Evolutionary conservation across 37 sponge, comb jelly and placozoan species (phyloP), one percentile per base, ranked within the genome.

Genomic region (Eunapius fragilis): DNA sequence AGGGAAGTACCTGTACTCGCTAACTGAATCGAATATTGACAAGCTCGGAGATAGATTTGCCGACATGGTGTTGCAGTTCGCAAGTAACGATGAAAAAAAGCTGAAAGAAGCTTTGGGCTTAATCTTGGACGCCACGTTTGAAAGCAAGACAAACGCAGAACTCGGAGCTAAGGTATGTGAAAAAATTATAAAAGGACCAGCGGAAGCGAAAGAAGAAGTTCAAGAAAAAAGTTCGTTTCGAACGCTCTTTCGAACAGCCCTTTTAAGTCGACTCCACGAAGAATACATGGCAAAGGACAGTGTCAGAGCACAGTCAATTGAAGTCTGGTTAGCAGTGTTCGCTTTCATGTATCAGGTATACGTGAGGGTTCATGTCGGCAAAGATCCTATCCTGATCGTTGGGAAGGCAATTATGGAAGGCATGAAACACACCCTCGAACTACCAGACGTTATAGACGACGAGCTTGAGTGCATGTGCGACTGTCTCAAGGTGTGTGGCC

Each of bases 391-490:
- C 0, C 12, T 6, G 31, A 86, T 82, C 7, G 1, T 88, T 19
- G 89, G 85, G 0, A 76, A 33, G 69, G 94, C 91, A 19, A 81
- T 88, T 58, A n/a, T 85, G 41, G 47, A 79, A 7, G 82, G 50
- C 22, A 82, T 78, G 25, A 25, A 58, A 67, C 83, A 37, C 74
- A 67, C 76, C n/a, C 70, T 94, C 0, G 49, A 82, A n/a, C 72
- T 73, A 7, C 27, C 41, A 2, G 91, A 94, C 37, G 30, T 70
- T n/a, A 67, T 73, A 19, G 89, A 86, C 72, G 95, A 94, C 83
- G 95, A 94, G 70, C 38, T 94, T 67, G 91, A 94, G 7, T 91
- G 92, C 75, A 79, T 91, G 0, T 91, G 95, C 82, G 25, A 71
- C 5, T 48, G 47, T 0, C 35, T 94, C 67, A 94, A 94, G 47